These are phyloP conservation scores for Pteria penguin DNA, from an alignment of 2,888 invertebrate genomes.

Conservation along the genomic window DNA sequence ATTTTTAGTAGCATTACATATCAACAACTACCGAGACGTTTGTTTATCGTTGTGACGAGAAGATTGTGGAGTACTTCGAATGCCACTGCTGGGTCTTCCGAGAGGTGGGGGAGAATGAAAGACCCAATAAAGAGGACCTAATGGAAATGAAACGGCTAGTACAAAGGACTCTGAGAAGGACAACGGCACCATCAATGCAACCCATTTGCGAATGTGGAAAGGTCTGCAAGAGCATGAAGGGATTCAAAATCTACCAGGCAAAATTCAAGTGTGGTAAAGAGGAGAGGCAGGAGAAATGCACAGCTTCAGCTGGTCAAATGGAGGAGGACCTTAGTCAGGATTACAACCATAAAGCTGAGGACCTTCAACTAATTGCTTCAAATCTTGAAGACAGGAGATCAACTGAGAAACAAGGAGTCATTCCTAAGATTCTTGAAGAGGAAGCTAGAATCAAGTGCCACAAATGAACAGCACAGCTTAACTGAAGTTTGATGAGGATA, in stretches of 20 bases:
- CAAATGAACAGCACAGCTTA: too few relatives aligned
- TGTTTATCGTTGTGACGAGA: too few relatives aligned
- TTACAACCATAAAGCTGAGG: neutral
- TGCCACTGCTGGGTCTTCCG: too few relatives aligned
- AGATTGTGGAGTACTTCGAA: too few relatives aligned
- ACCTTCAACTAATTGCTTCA: neutral
- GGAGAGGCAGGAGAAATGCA: neutral
- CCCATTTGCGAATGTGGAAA: neutral
- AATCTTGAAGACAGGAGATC: neutral
- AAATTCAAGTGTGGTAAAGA: neutral
- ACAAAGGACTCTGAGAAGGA: neutral
- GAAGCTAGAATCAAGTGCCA: too few relatives aligned
- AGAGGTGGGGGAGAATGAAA: neutral
- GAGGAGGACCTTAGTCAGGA: neutral
- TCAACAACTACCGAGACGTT: too few relatives aligned
- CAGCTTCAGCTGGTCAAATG: neutral
- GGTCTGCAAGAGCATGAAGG: slow-evolving; percentile 6
- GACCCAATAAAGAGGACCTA: neutral
- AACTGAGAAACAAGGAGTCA: too few relatives aligned
- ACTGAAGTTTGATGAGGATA: too few relatives aligned
- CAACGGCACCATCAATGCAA: neutral
- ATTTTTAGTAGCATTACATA: too few relatives aligned
- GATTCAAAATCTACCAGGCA: slow-evolving; percentile 2
- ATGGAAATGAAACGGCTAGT: neutral
- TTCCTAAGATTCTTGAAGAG: too few relatives aligned